Conservation (phyloP, 2,888 invertebrate species). For the Pseudolycoriella hygida region DNA sequence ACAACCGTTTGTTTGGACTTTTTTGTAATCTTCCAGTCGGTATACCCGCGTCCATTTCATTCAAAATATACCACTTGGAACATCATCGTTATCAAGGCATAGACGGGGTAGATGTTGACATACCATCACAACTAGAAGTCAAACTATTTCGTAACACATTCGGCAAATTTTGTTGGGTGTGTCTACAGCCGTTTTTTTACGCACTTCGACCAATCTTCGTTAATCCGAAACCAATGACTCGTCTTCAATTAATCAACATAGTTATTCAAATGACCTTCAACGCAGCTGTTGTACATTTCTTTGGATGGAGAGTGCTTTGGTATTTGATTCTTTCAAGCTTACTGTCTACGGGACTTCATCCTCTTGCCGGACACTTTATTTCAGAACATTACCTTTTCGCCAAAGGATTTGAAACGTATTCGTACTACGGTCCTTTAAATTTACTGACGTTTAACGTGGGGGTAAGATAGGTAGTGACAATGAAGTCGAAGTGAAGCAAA, state of each 20-base stretch:
- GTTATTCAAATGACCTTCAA: conserved; percentile 76
- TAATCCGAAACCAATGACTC: conserved; percentile 67
- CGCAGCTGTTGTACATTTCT: conserved; percentile 53
- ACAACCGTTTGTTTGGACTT: conserved; percentile 80
- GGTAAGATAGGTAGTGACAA: conserved; percentile 50
- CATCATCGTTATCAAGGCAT: conserved; percentile 80
- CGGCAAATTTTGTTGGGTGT: conserved; percentile 84
- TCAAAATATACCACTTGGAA: conserved; percentile 33
- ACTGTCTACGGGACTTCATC: conserved; percentile 92
- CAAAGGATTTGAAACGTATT: conserved; percentile 93
- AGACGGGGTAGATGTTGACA: conserved; percentile 84
- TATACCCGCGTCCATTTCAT: conserved; percentile 87
- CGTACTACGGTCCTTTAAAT: conserved; percentile 93
- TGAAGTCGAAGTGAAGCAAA: too few species aligned
- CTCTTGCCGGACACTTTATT: conserved; percentile 96
- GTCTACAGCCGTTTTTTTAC: conserved; percentile 92
- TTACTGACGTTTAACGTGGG: conserved; percentile 97
- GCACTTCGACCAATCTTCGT: conserved; percentile 72
- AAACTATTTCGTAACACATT: conserved; percentile 78
- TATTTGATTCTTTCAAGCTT: conserved; percentile 74
- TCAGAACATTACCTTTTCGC: conserved; percentile 98
- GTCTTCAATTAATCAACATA: conserved; percentile 67
- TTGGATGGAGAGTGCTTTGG: conserved; percentile 63
- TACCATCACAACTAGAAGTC: conserved; percentile 85
- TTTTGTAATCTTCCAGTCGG: conserved; percentile 94